Conservation (phyloP, 2,113 vertebrate genomes). For the Mormyrus iriodes region DNA sequence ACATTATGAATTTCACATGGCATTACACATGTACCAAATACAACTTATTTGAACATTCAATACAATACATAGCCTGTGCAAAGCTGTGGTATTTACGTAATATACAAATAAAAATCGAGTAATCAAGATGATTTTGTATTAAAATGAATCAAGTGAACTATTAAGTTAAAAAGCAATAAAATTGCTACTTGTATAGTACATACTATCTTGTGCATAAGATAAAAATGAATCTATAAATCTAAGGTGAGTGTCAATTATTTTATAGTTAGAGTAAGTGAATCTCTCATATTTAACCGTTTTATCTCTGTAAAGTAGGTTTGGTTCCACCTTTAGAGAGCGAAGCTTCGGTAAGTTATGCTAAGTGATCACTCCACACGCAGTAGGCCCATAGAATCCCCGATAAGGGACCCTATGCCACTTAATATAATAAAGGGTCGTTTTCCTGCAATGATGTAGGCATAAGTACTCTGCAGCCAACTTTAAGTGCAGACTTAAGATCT, state of each 20-base stretch:
- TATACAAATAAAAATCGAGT: background rate
- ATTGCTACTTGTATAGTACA: background rate
- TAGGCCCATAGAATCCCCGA: background rate
- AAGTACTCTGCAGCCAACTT: conserved; percentile 14
- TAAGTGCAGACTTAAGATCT: conserved; percentile 16
- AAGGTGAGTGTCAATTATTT: no score
- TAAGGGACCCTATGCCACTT: background rate
- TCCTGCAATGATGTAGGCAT: conserved; percentile 8
- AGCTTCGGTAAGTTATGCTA: background rate
- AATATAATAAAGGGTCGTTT: conserved; percentile 1
- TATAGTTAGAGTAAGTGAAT: no score
- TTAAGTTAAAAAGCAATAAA: background rate
- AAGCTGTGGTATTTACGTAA: background rate
- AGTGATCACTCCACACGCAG: background rate
- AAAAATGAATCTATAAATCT: no score
- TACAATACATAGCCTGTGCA: background rate
- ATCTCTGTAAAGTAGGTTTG: no score
- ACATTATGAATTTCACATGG: background rate
- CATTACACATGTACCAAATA: background rate
- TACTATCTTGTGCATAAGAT: background rate
- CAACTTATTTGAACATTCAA: background rate
- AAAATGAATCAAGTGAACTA: background rate
- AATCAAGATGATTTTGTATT: background rate
- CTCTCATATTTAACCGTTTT: no score
- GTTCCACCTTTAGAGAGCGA: no score